phyloP scores from a whole-genome alignment of 2,888 invertebrate genomes.

The Xanthia togata region DNA sequence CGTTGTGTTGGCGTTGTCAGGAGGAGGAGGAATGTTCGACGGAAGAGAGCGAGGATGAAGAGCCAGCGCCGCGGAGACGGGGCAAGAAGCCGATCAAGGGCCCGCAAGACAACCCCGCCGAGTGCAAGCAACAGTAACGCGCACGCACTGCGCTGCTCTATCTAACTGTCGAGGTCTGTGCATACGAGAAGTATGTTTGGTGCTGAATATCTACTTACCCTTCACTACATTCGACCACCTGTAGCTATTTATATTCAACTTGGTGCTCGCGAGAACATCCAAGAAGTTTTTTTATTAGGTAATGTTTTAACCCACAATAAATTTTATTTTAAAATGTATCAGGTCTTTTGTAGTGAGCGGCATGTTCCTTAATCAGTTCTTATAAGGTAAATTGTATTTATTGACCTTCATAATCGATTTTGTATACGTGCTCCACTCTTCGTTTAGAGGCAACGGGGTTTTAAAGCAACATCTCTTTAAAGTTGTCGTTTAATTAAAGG shows the following conservation, averaged over 20 bases:
- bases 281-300: constrained; percentile 32
- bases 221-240: constrained; percentile 57
- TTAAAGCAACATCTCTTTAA: constrained; percentile 22
- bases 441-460: constrained; percentile 28
- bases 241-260: constrained; percentile 24
- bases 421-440: constrained; percentile 41
- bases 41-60: constrained; percentile 91
- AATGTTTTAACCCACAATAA: constrained; percentile 30
- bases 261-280: constrained; percentile 19
- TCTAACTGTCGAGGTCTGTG: constrained; percentile 60
- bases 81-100: constrained; percentile 79
- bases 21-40: constrained; percentile 89
- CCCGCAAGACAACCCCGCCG: constrained; percentile 88
- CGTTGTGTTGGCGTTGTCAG: constrained; percentile 71
- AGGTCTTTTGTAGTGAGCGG: constrained; percentile 57
- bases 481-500: constrained; percentile 35
- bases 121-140: constrained; percentile 93
- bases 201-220: constrained; percentile 62
- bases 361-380: constrained; percentile 59
- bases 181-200: constrained; percentile 60
- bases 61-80: constrained; percentile 85
- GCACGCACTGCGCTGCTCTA: constrained; percentile 37
- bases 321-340: constrained; percentile 31
- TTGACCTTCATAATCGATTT: constrained; percentile 49
- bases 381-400: constrained; percentile 52